phyloP scores from a whole-genome alignment of 2,888 invertebrate species.

The Himalopsyche kuldschensis region DNA sequence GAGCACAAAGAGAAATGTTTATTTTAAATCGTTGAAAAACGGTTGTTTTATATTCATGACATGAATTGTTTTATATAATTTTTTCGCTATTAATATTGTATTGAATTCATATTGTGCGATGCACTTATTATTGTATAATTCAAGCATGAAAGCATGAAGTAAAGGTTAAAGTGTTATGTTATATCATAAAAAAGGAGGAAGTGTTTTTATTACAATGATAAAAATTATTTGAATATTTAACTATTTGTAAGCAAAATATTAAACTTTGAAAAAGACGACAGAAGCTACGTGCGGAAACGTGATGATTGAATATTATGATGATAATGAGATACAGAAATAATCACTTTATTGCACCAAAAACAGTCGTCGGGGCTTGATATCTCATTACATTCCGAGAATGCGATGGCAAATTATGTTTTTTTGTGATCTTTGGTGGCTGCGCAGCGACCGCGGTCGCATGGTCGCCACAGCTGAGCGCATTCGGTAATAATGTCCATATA shows the following conservation, averaged over 20 bases:
- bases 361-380: neutral
- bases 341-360: neutral
- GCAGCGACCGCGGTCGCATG: neutral
- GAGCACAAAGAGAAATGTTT: too few species aligned
- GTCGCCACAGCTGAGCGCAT: constrained; percentile 25
- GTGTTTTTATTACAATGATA: too few species aligned
- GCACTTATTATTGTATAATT: too few species aligned
- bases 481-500: constrained; percentile 27
- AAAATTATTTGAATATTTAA: too few species aligned
- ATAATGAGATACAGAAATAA: neutral
- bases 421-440: neutral
- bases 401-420: neutral
- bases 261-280: neutral
- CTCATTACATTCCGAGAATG: neutral
- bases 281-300: neutral
- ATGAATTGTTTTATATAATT: too few species aligned
- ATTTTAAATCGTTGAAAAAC: too few species aligned
- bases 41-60: too few species aligned
- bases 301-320: neutral
- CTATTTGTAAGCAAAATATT: neutral
- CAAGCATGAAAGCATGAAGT: too few species aligned
- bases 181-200: too few species aligned
- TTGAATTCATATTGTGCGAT: too few species aligned
- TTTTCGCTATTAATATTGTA: too few species aligned
- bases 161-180: too few species aligned